phyloP scores from a whole-genome alignment of 2,113 vertebrate species.

The Stigmatopora nigra region DNA sequence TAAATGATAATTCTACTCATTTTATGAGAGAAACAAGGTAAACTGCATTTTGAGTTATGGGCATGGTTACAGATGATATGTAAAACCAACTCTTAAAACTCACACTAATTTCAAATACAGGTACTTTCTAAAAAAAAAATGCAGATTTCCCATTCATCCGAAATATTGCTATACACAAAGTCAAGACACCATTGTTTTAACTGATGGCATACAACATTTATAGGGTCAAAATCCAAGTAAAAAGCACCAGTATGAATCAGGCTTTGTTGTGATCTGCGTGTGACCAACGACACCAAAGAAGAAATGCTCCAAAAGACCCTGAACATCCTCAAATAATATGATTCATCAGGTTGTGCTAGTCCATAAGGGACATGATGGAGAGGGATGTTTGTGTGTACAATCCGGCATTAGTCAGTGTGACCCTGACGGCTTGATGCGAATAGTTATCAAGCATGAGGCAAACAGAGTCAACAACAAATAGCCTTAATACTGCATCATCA shows the following conservation, averaged over 20 bases:
- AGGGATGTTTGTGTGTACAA: constrained; percentile 30
- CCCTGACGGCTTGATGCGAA: constrained; percentile 58
- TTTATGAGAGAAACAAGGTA: too few species aligned
- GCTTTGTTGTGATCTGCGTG: constrained; percentile 9
- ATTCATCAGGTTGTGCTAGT: constrained; percentile 22
- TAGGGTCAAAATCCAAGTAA: background rate
- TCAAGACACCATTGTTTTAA: background rate
- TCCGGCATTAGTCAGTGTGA: constrained; percentile 20
- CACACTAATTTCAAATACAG: background rate
- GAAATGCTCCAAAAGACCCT: constrained; percentile 10
- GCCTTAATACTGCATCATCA: constrained; percentile 43
- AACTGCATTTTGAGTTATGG: too few species aligned
- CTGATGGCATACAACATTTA: background rate
- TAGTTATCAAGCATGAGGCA: constrained; percentile 39
- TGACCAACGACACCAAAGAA: constrained; percentile 17
- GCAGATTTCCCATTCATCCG: background rate
- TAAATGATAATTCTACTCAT: too few species aligned
- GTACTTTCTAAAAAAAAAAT: background rate
- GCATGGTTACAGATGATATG: too few species aligned
- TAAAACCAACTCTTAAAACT: too few species aligned
- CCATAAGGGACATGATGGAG: constrained; percentile 42
- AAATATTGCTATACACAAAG: background rate
- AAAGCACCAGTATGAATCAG: constrained; percentile 16
- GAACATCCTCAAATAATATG: constrained; percentile 8
- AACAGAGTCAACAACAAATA: constrained; percentile 30